Percentiles rank a stretch among this genome's conserved stretches.
Conservation (phyloP, 1,140 invertebrate species). For the Chelonus insularis region DNA sequence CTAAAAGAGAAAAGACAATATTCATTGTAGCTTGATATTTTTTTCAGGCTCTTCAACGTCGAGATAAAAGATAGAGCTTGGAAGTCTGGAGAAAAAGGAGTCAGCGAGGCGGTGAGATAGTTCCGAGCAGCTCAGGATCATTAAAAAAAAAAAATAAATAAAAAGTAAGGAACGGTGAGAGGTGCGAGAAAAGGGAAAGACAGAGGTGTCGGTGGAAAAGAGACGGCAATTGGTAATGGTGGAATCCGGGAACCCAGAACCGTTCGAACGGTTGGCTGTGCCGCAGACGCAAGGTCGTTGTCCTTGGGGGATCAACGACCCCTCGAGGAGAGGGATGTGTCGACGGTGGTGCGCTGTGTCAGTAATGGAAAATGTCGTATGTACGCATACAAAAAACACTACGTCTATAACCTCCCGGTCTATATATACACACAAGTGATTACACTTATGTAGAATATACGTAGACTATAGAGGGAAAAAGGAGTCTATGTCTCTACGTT, state of each 20-base stretch:
- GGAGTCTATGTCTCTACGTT: no score
- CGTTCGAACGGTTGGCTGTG: constrained; percentile 53
- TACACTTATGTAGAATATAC: no score
- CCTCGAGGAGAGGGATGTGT: constrained; percentile 56
- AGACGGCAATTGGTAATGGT: constrained; percentile 52
- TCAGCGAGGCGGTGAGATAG: constrained; percentile 1
- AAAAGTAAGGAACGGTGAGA: constrained; percentile 7
- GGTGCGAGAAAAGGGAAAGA: constrained; percentile 9
- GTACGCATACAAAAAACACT: background rate
- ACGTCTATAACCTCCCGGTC: no score
- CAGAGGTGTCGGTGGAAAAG: constrained; percentile 29
- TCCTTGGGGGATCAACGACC: constrained; percentile 62
- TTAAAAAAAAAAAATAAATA: constrained; percentile 11
- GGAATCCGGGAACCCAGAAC: constrained; percentile 56
- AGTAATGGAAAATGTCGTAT: background rate
- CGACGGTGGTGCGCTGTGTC: constrained; percentile 35
- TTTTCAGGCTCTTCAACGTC: background rate
- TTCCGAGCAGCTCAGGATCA: background rate
- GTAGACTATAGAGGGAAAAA: no score
- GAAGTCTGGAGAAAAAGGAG: constrained; percentile 1
- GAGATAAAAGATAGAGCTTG: background rate
- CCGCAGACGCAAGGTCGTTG: constrained; percentile 59
- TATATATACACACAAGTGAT: no score
- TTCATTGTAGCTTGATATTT: background rate
- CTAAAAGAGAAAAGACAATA: no score